Evolutionary conservation across 2,888 invertebrate species (phyloP).

Genomic region (Zygaena filipendulae): DNA sequence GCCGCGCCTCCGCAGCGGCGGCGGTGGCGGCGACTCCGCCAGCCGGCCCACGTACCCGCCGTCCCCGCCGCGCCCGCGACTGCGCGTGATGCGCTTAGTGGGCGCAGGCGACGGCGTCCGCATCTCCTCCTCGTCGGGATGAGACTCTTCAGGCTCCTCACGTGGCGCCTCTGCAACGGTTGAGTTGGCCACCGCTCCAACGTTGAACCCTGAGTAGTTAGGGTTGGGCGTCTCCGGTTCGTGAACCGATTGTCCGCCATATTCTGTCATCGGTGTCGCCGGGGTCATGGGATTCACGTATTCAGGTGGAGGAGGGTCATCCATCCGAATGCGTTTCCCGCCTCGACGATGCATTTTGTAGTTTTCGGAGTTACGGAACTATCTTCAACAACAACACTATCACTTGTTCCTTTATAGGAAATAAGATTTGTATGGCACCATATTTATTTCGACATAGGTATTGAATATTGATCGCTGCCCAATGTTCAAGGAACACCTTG

Average conservation of each 20-base stretch:
- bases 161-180: conserved; percentile 37
- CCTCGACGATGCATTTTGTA: conserved; percentile 81
- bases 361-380: too few species aligned
- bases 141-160: conserved; percentile 43
- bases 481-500: too few species aligned
- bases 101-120: conserved; percentile 69
- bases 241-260: conserved; percentile 58
- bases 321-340: conserved; percentile 93
- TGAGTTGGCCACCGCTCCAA: conserved; percentile 38
- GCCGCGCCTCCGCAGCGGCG: conserved; percentile 45
- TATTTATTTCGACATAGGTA: too few species aligned
- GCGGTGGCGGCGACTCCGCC: conserved; percentile 62
- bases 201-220: conserved; percentile 50
- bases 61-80: conserved; percentile 66
- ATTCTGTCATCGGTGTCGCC: conserved; percentile 64
- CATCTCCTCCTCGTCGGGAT: conserved; percentile 42
- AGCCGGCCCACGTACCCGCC: conserved; percentile 53
- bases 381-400: too few species aligned
- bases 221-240: conserved; percentile 61
- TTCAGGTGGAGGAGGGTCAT: conserved; percentile 90
- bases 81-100: conserved; percentile 73
- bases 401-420: too few species aligned
- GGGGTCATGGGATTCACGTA: conserved; percentile 78
- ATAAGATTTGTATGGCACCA: too few species aligned
- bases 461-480: too few species aligned